Evolutionary conservation across 1,140 invertebrate species (phyloP).

Genomic region (Anastrepha obliqua): DNA sequence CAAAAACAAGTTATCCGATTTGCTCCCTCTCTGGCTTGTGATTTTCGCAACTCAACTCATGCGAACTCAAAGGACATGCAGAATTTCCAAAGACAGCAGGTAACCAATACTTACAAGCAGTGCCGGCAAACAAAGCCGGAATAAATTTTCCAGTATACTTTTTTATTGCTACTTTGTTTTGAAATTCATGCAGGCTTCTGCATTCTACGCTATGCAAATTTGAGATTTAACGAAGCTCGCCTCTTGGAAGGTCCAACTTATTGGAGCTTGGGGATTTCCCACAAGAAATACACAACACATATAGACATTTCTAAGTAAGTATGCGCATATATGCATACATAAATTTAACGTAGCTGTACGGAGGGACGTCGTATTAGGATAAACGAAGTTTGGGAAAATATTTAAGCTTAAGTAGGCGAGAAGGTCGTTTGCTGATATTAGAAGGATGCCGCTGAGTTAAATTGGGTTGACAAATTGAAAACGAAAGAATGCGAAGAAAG

Average conservation of each 20-base stretch:
- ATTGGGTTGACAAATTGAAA: not conserved
- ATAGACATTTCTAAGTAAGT: not conserved
- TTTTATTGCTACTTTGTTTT: not conserved
- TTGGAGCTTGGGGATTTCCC: not conserved
- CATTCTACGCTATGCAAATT: slow-evolving; percentile 8
- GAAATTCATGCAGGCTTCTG: not conserved
- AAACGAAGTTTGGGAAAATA: slow-evolving; percentile 29
- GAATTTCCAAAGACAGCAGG: not conserved
- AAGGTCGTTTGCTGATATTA: not conserved
- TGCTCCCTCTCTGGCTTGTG: not conserved
- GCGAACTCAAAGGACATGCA: not conserved
- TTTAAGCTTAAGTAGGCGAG: not conserved
- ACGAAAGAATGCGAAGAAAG: not conserved
- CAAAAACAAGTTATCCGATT: not conserved
- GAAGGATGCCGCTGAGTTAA: not conserved
- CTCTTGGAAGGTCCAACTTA: not conserved
- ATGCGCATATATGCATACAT: slow-evolving; percentile 28
- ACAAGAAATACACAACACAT: not conserved
- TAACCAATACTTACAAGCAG: not conserved
- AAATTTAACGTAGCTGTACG: not conserved
- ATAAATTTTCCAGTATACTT: not conserved
- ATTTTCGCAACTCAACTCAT: not conserved
- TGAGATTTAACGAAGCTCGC: slow-evolving; percentile 31
- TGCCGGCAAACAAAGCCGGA: not conserved
- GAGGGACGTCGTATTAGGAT: not conserved